Conservation (phyloP, 2,888 invertebrate genomes). For the Timema podura region DNA sequence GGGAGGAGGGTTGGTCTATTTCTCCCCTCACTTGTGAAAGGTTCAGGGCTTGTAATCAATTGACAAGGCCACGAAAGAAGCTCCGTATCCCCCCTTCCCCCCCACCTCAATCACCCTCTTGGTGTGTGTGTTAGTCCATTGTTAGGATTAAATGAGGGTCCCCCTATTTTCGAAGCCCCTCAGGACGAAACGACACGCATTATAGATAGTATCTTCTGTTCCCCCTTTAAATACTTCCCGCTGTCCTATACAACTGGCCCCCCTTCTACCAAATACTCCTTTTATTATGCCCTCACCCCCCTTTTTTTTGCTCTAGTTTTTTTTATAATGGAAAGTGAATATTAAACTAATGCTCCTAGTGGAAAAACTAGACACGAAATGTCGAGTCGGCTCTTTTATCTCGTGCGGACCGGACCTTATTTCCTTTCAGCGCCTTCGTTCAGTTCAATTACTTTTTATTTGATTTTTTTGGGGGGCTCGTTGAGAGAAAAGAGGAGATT, state of each 20-base stretch:
- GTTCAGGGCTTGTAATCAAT: slow-evolving; percentile 25
- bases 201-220: neutral
- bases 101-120: slow-evolving; percentile 3
- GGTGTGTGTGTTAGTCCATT: slow-evolving; percentile 25
- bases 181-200: neutral
- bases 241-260: neutral
- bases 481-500: no score
- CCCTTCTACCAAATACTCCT: neutral
- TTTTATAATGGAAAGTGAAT: slow-evolving; percentile 23
- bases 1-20: no score
- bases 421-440: no score
- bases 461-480: no score
- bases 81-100: slow-evolving; percentile 20
- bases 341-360: slow-evolving; percentile 26
- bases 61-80: slow-evolving; percentile 27
- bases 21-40: no score
- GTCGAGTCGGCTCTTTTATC: slow-evolving; percentile 16
- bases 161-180: slow-evolving; percentile 7
- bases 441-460: no score
- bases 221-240: neutral
- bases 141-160: slow-evolving; percentile 28
- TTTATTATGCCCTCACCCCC: neutral
- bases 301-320: neutral
- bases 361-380: neutral
- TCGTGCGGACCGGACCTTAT: no score